These are phyloP conservation scores for Chascanopsetta lugubris DNA, from an alignment of 2,113 vertebrate species.

Conservation along the genomic window DNA sequence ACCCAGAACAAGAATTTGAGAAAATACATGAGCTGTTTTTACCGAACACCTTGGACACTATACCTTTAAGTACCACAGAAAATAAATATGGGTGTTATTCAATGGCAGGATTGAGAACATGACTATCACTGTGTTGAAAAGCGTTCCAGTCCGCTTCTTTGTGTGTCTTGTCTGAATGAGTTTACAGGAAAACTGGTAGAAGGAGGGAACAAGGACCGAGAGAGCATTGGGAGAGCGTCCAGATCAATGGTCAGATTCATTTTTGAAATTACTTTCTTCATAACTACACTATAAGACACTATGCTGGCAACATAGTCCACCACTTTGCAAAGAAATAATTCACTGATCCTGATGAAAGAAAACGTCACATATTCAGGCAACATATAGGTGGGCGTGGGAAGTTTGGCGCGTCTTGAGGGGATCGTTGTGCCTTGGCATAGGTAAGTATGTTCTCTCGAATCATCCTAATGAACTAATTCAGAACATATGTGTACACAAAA, in stretches of 20 bases:
- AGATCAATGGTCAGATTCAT: not conserved
- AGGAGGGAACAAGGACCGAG: not conserved
- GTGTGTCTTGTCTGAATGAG: not conserved
- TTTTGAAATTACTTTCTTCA: too few relatives aligned
- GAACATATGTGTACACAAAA: too few relatives aligned
- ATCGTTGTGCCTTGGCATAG: not conserved
- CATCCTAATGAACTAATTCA: too few relatives aligned
- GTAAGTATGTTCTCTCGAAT: not conserved
- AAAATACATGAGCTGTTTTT: too few relatives aligned
- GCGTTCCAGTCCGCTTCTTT: not conserved
- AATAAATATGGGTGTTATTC: not conserved
- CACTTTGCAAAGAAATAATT: too few relatives aligned
- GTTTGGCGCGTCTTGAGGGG: not conserved
- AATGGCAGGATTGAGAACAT: constrained; percentile 13
- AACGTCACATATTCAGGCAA: too few relatives aligned
- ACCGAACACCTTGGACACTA: too few relatives aligned
- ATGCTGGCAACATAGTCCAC: too few relatives aligned
- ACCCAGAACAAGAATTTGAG: too few relatives aligned
- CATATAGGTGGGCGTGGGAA: too few relatives aligned
- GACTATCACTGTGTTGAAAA: not conserved
- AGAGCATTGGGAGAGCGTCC: not conserved
- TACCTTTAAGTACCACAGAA: not conserved
- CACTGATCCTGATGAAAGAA: too few relatives aligned
- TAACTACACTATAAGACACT: too few relatives aligned
- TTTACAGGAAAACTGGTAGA: not conserved